Evolutionary conservation across 2,797 vertebrate species (phyloP), one percentile per base, ranked within the genome.

Genomic region (Diplodus sargus): DNA sequence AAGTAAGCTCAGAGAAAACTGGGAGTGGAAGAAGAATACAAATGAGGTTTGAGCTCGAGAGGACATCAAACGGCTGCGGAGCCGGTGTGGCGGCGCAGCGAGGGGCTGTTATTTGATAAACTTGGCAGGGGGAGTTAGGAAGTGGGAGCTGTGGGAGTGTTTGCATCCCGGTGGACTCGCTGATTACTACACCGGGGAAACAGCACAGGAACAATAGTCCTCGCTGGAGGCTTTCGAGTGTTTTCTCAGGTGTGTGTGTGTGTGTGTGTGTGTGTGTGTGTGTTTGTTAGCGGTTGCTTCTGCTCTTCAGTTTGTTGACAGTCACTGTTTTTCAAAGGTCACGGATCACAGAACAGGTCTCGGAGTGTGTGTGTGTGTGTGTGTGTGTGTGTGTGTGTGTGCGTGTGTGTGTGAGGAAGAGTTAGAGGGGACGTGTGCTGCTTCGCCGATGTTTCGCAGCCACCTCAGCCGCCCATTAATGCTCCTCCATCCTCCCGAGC

Each of bases 41-140:
- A 78, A 92, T 87, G 83, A 91, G 82, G 43, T 52, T 67, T 39
- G 80, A 74, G 78, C 66, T 70, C 12, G 83, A 68, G 81, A 85
- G 68, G 77, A 92, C 84, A 89, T 91, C 85, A 90, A 87, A 90
- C 42, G 76, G n/a, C 75, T 75, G 17, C 16, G 0, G 64, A 72
- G 74, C 70, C 64, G 1, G 10, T 56, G 83, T 20, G 39, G 83
- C 61, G 12, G 48, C 39, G 11, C 82, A 69, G 53, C 30, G 73
- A 73, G 63, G 76, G 34, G 49, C 66, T 83, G 76, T 74, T 90
- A 78, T 90, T 89, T 87, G 83, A 88, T 80, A 82, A 92, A 87
- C 87, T 82, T 83, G 54, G 82, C 47, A 25, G 64, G 65, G 82
- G 74, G 81, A 70, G 74, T 70, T 47, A 59, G 70, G 71, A 66